Evolutionary conservation across 2,797 vertebrate species (phyloP), one percentile per base, ranked within the genome.

Genomic region (Paratrypauchen microcephalus): DNA sequence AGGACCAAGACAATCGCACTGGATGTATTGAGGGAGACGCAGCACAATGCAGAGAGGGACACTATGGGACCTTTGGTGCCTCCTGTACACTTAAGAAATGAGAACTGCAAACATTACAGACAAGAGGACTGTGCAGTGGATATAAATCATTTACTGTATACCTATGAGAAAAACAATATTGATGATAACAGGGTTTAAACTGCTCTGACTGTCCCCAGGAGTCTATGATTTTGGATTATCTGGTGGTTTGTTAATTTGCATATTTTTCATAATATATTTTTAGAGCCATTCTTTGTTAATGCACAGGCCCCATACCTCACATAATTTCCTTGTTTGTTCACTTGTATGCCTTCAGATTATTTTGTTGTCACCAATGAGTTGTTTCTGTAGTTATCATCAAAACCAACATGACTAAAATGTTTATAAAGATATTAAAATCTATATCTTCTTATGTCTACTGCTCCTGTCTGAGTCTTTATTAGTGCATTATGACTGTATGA

Each of bases 391-490:
- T 92, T 89, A 85, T 92, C 91, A 93, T 93, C 87, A 80, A 79
- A 79, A 87, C 89, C 84, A 90, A 90, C 81, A 88, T 89, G 91
- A 91, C 86, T 91, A 88, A 87, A 93, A 94, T 94, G 95, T 96
- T 96, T 96, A 95, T 97, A 96, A 96, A 95, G 93, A 93, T 95
- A 96, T 80, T 94, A 95, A 90, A 94, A 95, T 93, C 93, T 95
- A 92, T 96, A 95, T 94, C 95, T 96, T 94, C 94, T 91, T 94
- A 95, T 95, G 92, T 93, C 94, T 93, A 95, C 93, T 81, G 76
- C 87, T 90, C 87, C 80, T 56, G 81, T 83, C 75, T 89, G 86
- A 58, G 78, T 83, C 69, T 76, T 92, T 89, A 71, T 88, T 92
- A 55, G 73, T 47, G 59, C 41, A 0, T 63, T 67, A 16, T 32